Evolutionary conservation across 1,140 invertebrate genomes (phyloP).

Genomic region (Oncopodura yosiiana): DNA sequence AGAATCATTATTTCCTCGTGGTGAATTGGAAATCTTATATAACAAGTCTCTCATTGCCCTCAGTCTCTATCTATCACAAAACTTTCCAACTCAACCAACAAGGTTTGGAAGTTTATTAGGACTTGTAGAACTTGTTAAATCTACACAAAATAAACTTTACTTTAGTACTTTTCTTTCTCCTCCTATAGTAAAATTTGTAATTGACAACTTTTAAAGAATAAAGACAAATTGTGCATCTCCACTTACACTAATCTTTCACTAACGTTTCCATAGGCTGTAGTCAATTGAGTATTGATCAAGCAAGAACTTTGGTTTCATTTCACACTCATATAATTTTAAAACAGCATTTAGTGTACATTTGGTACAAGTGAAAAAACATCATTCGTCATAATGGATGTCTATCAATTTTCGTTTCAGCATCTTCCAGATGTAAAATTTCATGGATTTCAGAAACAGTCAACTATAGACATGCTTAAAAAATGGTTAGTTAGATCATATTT

Average conservation of each 20-base stretch:
- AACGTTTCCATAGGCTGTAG: no score
- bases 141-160: constrained; percentile 5
- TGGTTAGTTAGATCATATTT: no score
- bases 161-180: constrained; percentile 16
- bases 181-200: constrained; percentile 29
- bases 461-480: no score
- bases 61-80: constrained; percentile 33
- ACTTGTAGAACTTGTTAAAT: constrained; percentile 20
- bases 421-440: no score
- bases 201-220: constrained; percentile 31
- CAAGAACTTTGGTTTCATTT: neutral
- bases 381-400: neutral
- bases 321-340: neutral
- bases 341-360: neutral
- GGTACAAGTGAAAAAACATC: neutral
- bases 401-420: no score
- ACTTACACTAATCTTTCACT: no score
- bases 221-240: no score
- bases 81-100: constrained; percentile 33
- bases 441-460: no score
- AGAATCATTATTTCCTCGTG: no score
- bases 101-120: constrained; percentile 32
- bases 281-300: neutral
- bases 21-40: constrained; percentile 28
- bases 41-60: constrained; percentile 35